Base-by-base conservation (phyloP, 2,888 invertebrate genomes). In the Leptinotarsa tumamoca region DNA sequence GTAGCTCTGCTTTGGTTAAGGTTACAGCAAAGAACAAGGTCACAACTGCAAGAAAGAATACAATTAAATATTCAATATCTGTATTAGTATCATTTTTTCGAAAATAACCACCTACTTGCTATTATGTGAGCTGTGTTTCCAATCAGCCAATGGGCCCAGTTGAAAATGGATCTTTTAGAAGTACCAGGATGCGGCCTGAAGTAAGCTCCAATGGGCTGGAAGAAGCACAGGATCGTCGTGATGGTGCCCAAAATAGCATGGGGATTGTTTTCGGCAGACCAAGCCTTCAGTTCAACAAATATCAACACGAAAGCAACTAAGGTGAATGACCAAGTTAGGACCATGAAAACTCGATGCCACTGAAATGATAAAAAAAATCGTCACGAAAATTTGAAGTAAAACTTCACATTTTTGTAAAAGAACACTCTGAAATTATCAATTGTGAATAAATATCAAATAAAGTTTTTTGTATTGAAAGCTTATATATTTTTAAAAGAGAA, bases 21-120 rank as follows among this genome's bases (percentile, higher is more conserved):
- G 94, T 93, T 33, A 96, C 94, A 58, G 98, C 96, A 86, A 98
- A 94, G 92, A 98, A 98, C 84, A 98, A 95, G 70, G 97, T 95
- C 17, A 96, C 94, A 88, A 98, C 98, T 98, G 90, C 14, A 92
- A 90, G 74, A 49, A 78, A 77, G 43, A 43, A 43, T 10, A 43
- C 43, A 3, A 3, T 10, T 10, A 3, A 33, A 33, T 7, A 33
- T 33, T 33, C 33, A 33, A 7, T 7, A 33, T 7, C 2, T 3
- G 43, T 43, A 33, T 43, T 3, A 43, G 13, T 43, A 43, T 33
- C 33, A 43, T 43, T 43, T 43, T 13, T 43, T 3, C 10, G 2
- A 43, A 3, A 33, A 43, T 2, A 70, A 52, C 50, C 14, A 92
- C 94, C 91, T 88, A 96, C 96, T 95, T 87, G 93, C 96, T 82